Percentiles rank a stretch among this genome's conserved stretches.
These are phyloP conservation scores for Haliclona indistincta DNA, from an alignment of 37 sponge, comb jelly and placozoan species.

Conservation along the genomic window DNA sequence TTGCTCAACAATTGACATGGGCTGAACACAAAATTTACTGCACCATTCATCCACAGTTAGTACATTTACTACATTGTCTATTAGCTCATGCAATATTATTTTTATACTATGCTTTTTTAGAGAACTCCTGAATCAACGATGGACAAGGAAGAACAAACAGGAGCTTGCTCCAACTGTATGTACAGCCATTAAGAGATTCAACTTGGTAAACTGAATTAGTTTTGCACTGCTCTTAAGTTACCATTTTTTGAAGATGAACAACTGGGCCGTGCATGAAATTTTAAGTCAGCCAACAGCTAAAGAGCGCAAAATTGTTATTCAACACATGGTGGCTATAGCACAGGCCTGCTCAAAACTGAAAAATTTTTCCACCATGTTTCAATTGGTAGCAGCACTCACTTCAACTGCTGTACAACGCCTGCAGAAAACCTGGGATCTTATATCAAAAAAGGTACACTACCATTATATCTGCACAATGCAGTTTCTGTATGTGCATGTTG, in stretches of 20 bases:
- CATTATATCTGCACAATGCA: not conserved
- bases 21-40: slow-evolving; percentile 57
- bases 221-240: not conserved
- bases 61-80: not conserved
- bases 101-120: not conserved
- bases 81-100: not conserved
- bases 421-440: slow-evolving; percentile 61
- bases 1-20: slow-evolving; percentile 59
- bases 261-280: slow-evolving; percentile 51
- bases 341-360: slow-evolving; percentile 19
- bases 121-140: slow-evolving; percentile 70
- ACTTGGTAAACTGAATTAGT: slow-evolving; percentile 30
- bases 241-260: slow-evolving; percentile 40
- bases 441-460: slow-evolving; percentile 31
- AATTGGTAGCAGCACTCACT: slow-evolving; percentile 43
- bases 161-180: slow-evolving; percentile 70
- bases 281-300: slow-evolving; percentile 30
- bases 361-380: slow-evolving; percentile 65
- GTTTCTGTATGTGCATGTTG: not conserved
- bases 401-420: slow-evolving; percentile 52
- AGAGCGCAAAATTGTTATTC: slow-evolving; percentile 36
- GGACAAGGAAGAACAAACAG: slow-evolving; percentile 61
- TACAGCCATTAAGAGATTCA: slow-evolving; percentile 52
- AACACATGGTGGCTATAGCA: slow-evolving; percentile 39
- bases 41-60: slow-evolving; percentile 68